Percentiles rank a stretch among this genome's conserved stretches.
Evolutionary conservation across 2,888 invertebrate genomes (phyloP).

Genomic region (Brenthis daphne): DNA sequence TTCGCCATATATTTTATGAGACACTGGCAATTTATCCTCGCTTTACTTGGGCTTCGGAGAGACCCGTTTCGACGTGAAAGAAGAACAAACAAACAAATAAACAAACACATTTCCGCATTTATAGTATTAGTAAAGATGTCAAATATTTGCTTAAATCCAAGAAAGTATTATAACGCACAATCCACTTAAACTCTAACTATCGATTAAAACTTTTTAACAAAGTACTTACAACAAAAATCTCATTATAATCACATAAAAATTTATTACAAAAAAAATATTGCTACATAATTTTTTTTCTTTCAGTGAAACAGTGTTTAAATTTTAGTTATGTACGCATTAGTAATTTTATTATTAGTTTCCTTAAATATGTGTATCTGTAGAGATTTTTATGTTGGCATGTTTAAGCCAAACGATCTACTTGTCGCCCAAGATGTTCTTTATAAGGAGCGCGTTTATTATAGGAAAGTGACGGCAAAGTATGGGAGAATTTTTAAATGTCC

Average conservation of each 20-base stretch:
- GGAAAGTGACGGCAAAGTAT: conserved; percentile 54
- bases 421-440: conserved; percentile 63
- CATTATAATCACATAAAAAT: conserved; percentile 1
- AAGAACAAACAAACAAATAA: no score
- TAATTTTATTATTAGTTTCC: conserved; percentile 20
- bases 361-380: conserved; percentile 44
- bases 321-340: conserved; percentile 17
- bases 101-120: no score
- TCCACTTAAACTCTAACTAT: no score
- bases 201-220: not conserved
- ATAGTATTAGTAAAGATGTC: no score
- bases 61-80: no score
- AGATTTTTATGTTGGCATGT: conserved; percentile 67
- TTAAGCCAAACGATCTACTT: conserved; percentile 60
- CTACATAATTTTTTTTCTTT: not conserved
- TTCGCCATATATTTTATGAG: no score
- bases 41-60: no score
- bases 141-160: no score
- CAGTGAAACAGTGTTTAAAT: not conserved
- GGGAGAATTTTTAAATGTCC: conserved; percentile 63
- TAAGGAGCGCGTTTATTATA: conserved; percentile 50
- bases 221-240: not conserved
- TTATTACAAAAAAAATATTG: not conserved
- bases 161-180: no score
- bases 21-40: no score